Evolutionary conservation across 2,113 vertebrate genomes (phyloP), one percentile per base, ranked within the genome.

Genomic region (Thryonomys swinderianus): DNA sequence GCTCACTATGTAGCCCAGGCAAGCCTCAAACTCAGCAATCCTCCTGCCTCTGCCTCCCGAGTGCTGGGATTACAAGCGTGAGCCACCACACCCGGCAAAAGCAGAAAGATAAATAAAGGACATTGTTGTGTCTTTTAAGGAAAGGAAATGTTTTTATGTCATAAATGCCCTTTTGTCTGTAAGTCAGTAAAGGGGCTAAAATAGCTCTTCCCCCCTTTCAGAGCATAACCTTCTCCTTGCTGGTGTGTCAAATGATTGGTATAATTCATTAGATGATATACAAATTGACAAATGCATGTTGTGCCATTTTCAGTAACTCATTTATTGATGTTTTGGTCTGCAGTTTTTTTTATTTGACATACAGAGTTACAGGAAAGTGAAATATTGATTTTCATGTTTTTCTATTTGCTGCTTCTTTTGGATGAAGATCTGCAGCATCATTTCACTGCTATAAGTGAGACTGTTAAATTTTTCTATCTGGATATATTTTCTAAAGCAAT

Each of bases 371-470:
- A 45, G 67, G 51, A 48, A 74, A 84, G 53, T 88, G 40, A 87
- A 93, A 84, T 79, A 57, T 66, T 62, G 40, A 2, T 9, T 81
- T 92, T 85, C 94, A 21, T 92, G 37, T 71, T 83, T 93, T 86
- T 23, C 67, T 82, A 20, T 82, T 83, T 92, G 21, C 13, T 6
- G 23, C 0, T 42, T 91, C 51, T 67, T 95, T 88, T 81, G 14
- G 48, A 40, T 86, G 55, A 40, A 64, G 21, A 88, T 82, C 53
- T 78, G 23, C 59, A 86, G 45, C 17, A 59, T 95, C 7, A 82
- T 85, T 91, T 93, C 25, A 83, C 55, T 23, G 42, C 8, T 45
- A 1, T 78, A 89, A 92, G 53, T 64, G 45, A 5, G 10, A 11
- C 32, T 86, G n/a, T 78, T 89, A 45, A 85, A n/a, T 53, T 91